Percentiles rank a stretch among this genome's conserved stretches.
Conservation (phyloP, 92 coral and sea anemone species). For the Hydrozoanthus gracilis region DNA sequence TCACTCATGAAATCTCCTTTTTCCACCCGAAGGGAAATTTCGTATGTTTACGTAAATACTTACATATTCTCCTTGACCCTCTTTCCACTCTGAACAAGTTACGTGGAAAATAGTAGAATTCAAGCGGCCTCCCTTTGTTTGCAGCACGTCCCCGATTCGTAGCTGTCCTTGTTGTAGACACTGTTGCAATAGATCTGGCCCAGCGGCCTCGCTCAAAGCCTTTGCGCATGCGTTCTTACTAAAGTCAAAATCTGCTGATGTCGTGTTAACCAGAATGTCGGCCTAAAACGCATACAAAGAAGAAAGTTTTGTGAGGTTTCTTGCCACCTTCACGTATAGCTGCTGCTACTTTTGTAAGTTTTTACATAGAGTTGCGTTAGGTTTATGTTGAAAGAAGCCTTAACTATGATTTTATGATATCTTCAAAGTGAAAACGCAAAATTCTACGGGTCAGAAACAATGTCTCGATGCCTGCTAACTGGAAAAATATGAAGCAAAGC, state of each 20-base stretch:
- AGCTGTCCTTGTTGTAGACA: constrained; percentile 60
- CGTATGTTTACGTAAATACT: not conserved
- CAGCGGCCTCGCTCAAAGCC: constrained; percentile 72
- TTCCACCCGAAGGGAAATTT: too few species aligned
- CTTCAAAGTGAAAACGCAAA: too few species aligned
- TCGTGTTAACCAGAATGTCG: constrained; percentile 73
- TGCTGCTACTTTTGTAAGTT: too few species aligned
- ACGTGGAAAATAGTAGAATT: constrained; percentile 67
- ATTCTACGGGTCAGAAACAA: too few species aligned
- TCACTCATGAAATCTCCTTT: too few species aligned
- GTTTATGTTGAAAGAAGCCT: too few species aligned
- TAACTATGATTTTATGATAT: too few species aligned
- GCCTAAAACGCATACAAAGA: constrained; percentile 45
- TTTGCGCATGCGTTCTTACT: constrained; percentile 63
- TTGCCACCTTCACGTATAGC: too few species aligned
- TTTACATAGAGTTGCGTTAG: too few species aligned
- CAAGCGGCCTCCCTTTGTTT: constrained; percentile 64
- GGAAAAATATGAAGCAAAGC: too few species aligned
- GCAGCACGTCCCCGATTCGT: constrained; percentile 60
- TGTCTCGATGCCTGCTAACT: too few species aligned
- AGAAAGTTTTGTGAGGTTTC: too few species aligned
- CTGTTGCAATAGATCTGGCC: constrained; percentile 66
- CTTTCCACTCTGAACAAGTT: constrained; percentile 54
- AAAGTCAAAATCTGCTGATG: constrained; percentile 62
- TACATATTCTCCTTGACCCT: constrained; percentile 68